A percentile compares a stretch with the other conserved stretches of the same genome.
Evolutionary conservation across 2,113 vertebrate genomes (phyloP).

Genomic region (mouse (Mus musculus)): DNA sequence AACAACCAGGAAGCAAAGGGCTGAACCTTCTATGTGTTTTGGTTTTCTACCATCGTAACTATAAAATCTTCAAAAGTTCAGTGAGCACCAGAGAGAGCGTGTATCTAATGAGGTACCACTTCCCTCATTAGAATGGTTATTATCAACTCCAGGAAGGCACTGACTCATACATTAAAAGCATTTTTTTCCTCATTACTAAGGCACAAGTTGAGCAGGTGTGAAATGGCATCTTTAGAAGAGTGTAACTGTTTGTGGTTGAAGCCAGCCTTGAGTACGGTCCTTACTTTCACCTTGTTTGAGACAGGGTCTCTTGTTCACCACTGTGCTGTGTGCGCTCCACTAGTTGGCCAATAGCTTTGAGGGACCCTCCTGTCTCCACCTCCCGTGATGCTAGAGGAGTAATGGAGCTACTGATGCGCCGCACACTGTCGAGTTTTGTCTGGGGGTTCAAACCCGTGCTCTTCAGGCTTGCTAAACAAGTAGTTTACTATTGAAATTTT

Average conservation of each 20-base stretch:
- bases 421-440: not conserved
- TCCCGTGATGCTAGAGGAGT: not conserved
- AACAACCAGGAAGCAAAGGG: not conserved
- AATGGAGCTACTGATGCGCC: not conserved
- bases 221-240: not conserved
- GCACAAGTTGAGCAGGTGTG: not conserved
- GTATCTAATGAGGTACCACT: not conserved
- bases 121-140: not conserved
- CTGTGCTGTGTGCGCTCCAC: not conserved
- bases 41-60: conserved; percentile 4
- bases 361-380: not conserved
- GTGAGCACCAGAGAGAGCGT: not conserved
- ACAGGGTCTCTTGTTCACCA: not conserved
- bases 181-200: not conserved
- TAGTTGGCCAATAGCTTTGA: no score
- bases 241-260: not conserved
- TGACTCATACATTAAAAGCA: not conserved
- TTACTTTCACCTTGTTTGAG: not conserved
- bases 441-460: not conserved
- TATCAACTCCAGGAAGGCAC: not conserved
- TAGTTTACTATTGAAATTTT: accelerated
- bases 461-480: no score
- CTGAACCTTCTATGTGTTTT: not conserved
- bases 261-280: no score
- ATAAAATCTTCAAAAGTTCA: conserved; percentile 38